Evolutionary conservation across 1,140 invertebrate species (phyloP), one percentile per base, ranked within the genome.

Genomic region (Ooceraea biroi): DNA sequence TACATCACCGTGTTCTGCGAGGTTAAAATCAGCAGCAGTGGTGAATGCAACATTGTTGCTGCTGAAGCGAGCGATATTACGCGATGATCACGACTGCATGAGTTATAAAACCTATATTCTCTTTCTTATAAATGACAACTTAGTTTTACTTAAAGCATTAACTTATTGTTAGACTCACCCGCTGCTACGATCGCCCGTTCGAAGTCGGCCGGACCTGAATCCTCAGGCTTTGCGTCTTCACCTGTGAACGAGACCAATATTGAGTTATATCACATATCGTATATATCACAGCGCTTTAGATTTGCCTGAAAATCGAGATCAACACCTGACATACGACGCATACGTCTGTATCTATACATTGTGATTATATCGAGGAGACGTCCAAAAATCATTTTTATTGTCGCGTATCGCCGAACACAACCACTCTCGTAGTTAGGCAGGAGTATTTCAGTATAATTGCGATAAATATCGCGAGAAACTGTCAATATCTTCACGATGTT

Each of bases 61-160:
- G 36, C 3, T 73, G 41, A 58, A 27, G 44, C 0, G n/a, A 61
- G 1, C 2, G 17, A 61, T n/a, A 36, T 61, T 2, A 0, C 10
- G 1, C 14, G n/a, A 30, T 60, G 44, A 84, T 46, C 91, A 91
- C 8, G 94, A 82, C 61, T 92, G 91, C 94, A 93, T 90, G 93
- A 91, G n/a, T n/a, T n/a, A n/a, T n/a, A n/a, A n/a, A n/a, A n/a
- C n/a, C n/a, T n/a, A n/a, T n/a, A n/a, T n/a, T n/a, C n/a, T n/a
- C n/a, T n/a, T n/a, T n/a, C n/a, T n/a, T n/a, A n/a, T n/a, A n/a
- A n/a, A n/a, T n/a, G n/a, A n/a, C n/a, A n/a, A n/a, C n/a, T n/a
- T n/a, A n/a, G n/a, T n/a, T n/a, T n/a, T n/a, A 93, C 92, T 92
- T 90, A 91, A 95, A 89, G 60, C 95, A 95, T 17, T 3, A 36